phyloP scores from a whole-genome alignment of 2,797 vertebrate species.

The Schizopygopsis malacanthus region DNA sequence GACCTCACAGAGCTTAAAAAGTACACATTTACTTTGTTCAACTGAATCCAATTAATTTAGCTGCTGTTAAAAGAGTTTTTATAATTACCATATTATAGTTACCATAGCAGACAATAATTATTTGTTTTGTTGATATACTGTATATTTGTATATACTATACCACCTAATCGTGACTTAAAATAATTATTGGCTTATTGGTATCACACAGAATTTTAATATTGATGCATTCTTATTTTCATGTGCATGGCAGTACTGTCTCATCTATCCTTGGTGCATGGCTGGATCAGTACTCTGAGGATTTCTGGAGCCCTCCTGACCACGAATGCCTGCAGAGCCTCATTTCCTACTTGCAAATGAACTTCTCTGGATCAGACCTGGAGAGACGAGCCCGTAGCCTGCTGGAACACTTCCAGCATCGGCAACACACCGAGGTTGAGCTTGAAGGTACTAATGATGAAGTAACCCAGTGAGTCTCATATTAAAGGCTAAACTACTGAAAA shows the following conservation, averaged over 20 bases:
- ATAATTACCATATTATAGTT: too few relatives aligned
- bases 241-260: slow-evolving; percentile 81
- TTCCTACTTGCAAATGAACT: slow-evolving; percentile 84
- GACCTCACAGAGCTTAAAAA: slow-evolving; percentile 84
- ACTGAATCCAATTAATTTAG: not conserved
- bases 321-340: slow-evolving; percentile 85
- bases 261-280: slow-evolving; percentile 90
- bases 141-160: not conserved
- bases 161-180: not conserved
- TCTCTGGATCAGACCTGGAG: slow-evolving; percentile 86
- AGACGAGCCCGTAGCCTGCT: slow-evolving; percentile 84
- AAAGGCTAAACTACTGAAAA: not conserved
- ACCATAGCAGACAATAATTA: not conserved
- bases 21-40: slow-evolving; percentile 70
- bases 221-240: not conserved
- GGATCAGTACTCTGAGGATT: slow-evolving; percentile 90
- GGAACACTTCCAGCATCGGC: slow-evolving; percentile 83
- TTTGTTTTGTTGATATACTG: not conserved
- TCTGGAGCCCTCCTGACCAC: slow-evolving; percentile 84
- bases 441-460: slow-evolving; percentile 70
- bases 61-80: not conserved
- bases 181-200: not conserved
- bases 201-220: not conserved
- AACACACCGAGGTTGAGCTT: slow-evolving; percentile 69
- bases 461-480: not conserved